A percentile compares a stretch with the other conserved stretches of the same genome.
These are phyloP conservation scores for Apeltes quadracus DNA, from an alignment of 2,113 vertebrate species.

Conservation along the genomic window DNA sequence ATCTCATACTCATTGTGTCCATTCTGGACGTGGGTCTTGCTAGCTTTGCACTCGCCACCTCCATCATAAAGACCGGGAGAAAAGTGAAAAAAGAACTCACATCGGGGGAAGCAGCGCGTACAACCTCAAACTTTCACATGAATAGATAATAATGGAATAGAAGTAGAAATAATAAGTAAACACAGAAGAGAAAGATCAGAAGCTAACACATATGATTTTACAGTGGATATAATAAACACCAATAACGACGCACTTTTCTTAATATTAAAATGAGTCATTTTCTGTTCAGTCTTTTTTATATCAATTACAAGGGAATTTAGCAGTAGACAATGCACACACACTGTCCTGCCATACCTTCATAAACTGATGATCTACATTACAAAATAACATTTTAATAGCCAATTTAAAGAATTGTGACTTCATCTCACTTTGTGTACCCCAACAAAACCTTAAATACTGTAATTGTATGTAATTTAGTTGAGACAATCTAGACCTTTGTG, in stretches of 20 bases:
- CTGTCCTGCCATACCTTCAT: too few relatives aligned
- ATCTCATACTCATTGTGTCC: too few relatives aligned
- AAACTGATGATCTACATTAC: not conserved
- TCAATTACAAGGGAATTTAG: too few relatives aligned
- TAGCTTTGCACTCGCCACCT: not conserved
- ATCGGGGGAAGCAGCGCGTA: not conserved
- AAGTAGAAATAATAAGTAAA: not conserved
- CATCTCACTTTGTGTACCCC: conserved; percentile 4
- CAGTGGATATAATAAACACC: not conserved
- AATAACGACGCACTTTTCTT: not conserved
- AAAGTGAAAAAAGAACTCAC: not conserved
- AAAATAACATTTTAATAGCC: not conserved
- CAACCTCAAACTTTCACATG: not conserved
- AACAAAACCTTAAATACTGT: not conserved
- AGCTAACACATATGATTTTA: not conserved
- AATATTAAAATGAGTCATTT: too few relatives aligned
- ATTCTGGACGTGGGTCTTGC: too few relatives aligned
- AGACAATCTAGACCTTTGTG: not conserved
- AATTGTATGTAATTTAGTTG: not conserved
- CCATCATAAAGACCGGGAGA: not conserved
- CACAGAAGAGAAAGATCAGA: not conserved
- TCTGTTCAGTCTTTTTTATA: too few relatives aligned
- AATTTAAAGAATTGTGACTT: not conserved
- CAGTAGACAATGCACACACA: too few relatives aligned
- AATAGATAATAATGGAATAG: too few relatives aligned